A percentile compares a stretch with the other conserved stretches of the same genome.
Conservation (phyloP, 2,888 invertebrate species). For the Romanomermis culicivorax region DNA sequence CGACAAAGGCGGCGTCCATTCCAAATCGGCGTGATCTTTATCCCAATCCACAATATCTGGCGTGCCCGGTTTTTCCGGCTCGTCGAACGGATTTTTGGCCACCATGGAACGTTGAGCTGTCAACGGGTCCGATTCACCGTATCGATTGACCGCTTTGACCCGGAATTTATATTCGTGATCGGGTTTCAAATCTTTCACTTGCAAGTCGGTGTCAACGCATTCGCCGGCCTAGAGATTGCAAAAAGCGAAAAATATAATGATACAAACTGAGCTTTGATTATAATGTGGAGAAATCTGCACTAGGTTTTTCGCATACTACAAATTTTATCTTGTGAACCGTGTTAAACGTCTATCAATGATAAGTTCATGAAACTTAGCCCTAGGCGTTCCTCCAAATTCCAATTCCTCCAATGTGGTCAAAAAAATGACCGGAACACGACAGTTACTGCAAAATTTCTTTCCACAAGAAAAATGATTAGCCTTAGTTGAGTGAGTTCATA, state of each 20-base stretch:
- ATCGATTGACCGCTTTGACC: conserved; percentile 34
- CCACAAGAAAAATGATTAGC: no score
- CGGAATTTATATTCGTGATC: conserved; percentile 41
- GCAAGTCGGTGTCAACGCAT: conserved; percentile 28
- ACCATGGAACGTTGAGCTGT: conserved; percentile 30
- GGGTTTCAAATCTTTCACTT: conserved; percentile 66
- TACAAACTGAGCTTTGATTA: conserved; percentile 23
- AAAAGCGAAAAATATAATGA: conserved; percentile 16
- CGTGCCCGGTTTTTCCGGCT: conserved; percentile 32
- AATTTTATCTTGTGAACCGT: neutral
- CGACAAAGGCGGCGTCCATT: conserved; percentile 27
- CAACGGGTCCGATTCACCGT: conserved; percentile 33
- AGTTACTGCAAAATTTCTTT: no score
- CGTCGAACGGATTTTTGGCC: conserved; percentile 37
- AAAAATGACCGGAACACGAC: no score
- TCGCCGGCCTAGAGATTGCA: conserved; percentile 23
- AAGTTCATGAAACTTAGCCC: no score
- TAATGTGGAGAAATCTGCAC: conserved; percentile 2
- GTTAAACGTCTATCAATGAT: no score
- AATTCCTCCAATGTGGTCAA: no score
- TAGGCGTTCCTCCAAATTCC: no score
- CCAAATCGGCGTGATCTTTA: conserved; percentile 27
- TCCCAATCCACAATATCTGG: conserved; percentile 29
- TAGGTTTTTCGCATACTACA: conserved; percentile 19
- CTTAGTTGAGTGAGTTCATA: no score